A percentile compares a stretch with the other conserved stretches of the same genome.
Evolutionary conservation across 2,113 vertebrate genomes (phyloP).

Genomic region (Rhegmatorhina hoffmannsi): DNA sequence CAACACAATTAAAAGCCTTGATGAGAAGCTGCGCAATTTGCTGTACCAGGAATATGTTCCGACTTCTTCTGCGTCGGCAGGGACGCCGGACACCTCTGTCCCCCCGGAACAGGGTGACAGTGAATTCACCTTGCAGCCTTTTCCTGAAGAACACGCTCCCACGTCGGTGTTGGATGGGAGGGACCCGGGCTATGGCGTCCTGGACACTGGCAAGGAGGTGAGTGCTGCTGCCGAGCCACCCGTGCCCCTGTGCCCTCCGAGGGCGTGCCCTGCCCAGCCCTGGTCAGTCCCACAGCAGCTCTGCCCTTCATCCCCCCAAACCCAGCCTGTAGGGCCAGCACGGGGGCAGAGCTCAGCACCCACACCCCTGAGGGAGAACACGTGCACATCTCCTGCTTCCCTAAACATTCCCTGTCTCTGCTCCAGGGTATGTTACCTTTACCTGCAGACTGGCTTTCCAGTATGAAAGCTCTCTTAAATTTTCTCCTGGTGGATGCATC

Average conservation of each 20-base stretch:
- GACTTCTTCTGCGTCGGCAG: constrained; percentile 86
- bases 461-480: neutral
- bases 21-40: constrained; percentile 93
- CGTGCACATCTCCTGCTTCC: neutral
- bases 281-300: neutral
- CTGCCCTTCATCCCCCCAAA: neutral
- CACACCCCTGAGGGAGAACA: neutral
- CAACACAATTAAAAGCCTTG: constrained; percentile 94
- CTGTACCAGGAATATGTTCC: constrained; percentile 95
- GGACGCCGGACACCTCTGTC: constrained; percentile 81
- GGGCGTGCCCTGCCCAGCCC: neutral
- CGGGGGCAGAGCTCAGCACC: neutral
- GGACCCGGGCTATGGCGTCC: neutral
- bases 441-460: neutral
- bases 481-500: neutral
- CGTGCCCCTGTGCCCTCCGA: constrained; percentile 37
- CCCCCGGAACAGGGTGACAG: constrained; percentile 67
- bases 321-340: neutral
- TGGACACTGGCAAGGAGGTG: neutral
- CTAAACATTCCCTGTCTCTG: neutral
- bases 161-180: neutral
- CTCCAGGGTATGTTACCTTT: neutral
- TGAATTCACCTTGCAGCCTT: constrained; percentile 81
- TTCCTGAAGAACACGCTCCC: constrained; percentile 72
- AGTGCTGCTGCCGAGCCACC: constrained; percentile 60